phyloP scores from a whole-genome alignment of 2,113 vertebrate species.

The Gobio gobio region DNA sequence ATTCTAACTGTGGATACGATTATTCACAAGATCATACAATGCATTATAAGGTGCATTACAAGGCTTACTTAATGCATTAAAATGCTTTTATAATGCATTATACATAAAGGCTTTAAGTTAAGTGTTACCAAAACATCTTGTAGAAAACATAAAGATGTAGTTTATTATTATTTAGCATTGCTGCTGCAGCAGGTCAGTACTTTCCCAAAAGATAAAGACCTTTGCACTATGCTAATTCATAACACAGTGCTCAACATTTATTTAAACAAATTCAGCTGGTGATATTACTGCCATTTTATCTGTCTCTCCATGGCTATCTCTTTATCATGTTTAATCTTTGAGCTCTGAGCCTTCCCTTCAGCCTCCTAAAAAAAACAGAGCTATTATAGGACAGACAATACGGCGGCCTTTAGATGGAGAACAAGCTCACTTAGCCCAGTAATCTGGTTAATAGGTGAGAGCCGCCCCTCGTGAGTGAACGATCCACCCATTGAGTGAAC shows the following conservation, averaged over 20 bases:
- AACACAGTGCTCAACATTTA: conserved; percentile 14
- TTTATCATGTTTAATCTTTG: neutral
- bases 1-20: no score
- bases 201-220: neutral
- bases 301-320: neutral
- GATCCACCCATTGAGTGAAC: conserved; percentile 49
- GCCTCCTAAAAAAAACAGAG: neutral
- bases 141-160: no score
- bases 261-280: conserved; percentile 35
- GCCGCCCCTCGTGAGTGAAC: conserved; percentile 26
- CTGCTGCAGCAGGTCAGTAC: neutral
- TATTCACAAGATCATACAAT: no score
- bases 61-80: no score
- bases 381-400: neutral
- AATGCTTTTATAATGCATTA: no score
- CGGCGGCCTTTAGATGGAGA: neutral
- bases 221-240: conserved; percentile 2
- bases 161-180: conserved; percentile 16
- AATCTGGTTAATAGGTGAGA: neutral
- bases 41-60: no score
- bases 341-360: neutral
- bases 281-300: neutral
- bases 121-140: no score
- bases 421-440: conserved; percentile 30
- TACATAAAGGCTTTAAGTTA: no score